Evolutionary conservation across 2,113 vertebrate species (phyloP), one percentile per base, ranked within the genome.

Genomic region (Cochlearius cochlearius): DNA sequence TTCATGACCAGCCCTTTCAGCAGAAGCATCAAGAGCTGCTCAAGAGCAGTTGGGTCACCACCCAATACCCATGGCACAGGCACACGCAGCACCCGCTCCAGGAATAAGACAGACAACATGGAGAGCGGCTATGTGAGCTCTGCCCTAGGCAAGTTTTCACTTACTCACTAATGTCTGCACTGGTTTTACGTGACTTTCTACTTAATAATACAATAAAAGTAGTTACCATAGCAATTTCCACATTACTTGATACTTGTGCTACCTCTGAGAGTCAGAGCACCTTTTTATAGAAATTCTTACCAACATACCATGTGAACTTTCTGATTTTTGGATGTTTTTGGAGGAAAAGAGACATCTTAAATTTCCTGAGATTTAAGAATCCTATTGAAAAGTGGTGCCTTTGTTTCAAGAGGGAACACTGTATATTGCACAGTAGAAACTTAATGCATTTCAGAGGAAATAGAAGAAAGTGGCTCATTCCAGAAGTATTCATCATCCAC

Each of bases 201-300:
- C 69, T 94, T 77, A 47, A 36, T 30, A 91, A 77, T 55, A 89
- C 66, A 95, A 69, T 72, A 92, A 79, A 94, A 95, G 83, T 74
- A 96, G 95, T 97, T 97, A 92, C 96, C 76, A 97, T 97, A 89
- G 95, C 69, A 89, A 97, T 96, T 94, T 94, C 79, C 94, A 95
- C 80, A 96, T 93, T 71, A 80, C 92, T 97, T 86, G 78, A 86
- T 93, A 56, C 76, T 93, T 92, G 23, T 62, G 56, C 79, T 95
- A 89, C 93, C 73, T 94, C 72, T 91, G 41, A 84, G 52, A 93
- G 43, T 50, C 77, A 71, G n/a, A 92, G 67, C 36, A 92, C 58
- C 71, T 95, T 96, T 96, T 96, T 69, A 95, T 56, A 95, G 89
- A 95, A 89, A 93, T 75, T 81, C 85, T 85, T 92, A 80, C 62